Evolutionary conservation across 2,888 invertebrate species (phyloP), one percentile per base, ranked within the genome.

Genomic region (Lysandra coridon): DNA sequence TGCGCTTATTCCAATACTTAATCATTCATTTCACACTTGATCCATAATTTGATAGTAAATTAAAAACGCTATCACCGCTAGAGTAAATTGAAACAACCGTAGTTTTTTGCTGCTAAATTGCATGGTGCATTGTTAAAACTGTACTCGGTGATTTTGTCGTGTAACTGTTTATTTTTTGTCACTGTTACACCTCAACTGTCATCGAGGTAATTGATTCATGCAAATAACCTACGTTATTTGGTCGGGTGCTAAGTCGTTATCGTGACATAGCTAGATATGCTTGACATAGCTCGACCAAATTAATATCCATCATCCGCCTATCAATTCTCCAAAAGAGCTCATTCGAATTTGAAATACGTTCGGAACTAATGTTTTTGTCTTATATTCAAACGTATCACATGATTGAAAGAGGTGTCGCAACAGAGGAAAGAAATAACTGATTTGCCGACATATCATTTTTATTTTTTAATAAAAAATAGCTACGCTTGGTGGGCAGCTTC

Each of bases 81-180:
- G 69, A 33, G 4, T 1, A 69, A 37, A 69, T 69, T 69, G 33
- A 37, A 69, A 23, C 12, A 30, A 69, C 69, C 5, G 69, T 69
- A 64, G 64, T 49, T 49, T 10, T 69, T 23, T 64, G 7, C 64
- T 69, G 33, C 33, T 69, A 33, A 37, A 14, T 33, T 33, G 33
- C 33, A 33, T 5, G 69, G 69, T 69, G 14, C 37, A 69, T 69
- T 69, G 69, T 69, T 69, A 37, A 37, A 69, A 69, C 69, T 69
- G 69, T 69, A 69, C 69, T 69, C 7, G 33, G 4, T 33, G 33
- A 37, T 37, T 37, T 17, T 37, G 14, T 69, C 69, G 33, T 37
- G 33, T 14, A 69, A 69, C 69, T 69, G 33, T 69, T 14, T 69
- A 69, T 69, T 69, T 33, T 69, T 37, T 37, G 33, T 69, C 33